These are phyloP conservation scores for Cremastinae sp. DNA, from an alignment of 2,888 invertebrate species.

Conservation along the genomic window DNA sequence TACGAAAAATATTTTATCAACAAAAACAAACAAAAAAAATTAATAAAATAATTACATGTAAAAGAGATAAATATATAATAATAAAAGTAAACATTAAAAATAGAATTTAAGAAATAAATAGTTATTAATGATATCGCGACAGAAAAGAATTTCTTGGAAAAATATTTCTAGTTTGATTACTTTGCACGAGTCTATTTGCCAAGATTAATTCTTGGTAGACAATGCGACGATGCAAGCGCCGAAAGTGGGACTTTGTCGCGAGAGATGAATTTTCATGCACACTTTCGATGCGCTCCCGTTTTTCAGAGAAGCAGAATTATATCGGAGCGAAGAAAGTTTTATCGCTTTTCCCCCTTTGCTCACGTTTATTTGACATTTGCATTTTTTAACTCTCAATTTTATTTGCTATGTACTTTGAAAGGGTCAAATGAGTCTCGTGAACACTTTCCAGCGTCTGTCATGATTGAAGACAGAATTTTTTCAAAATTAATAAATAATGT, in stretches of 20 bases:
- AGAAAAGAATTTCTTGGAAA: constrained; percentile 10
- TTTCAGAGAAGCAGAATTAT: constrained; percentile 7
- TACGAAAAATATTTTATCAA: no score
- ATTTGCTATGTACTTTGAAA: constrained; percentile 12
- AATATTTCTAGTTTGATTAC: constrained; percentile 2
- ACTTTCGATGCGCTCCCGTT: constrained; percentile 26
- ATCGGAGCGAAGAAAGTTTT: constrained; percentile 11
- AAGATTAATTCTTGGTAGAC: constrained; percentile 44
- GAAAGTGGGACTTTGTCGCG: constrained; percentile 35
- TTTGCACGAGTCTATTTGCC: constrained; percentile 8
- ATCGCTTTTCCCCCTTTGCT: constrained; percentile 19
- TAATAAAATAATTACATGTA: no score
- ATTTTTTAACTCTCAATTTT: constrained; percentile 33
- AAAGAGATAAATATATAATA: no score
- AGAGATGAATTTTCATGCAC: constrained; percentile 7
- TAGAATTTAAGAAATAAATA: no score
- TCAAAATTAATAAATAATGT: no score
- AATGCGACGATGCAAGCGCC: constrained; percentile 19
- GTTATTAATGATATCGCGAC: constrained; percentile 23
- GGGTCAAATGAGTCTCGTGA: constrained; percentile 36
- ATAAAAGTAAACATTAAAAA: no score
- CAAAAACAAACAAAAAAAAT: no score
- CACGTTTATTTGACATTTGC: constrained; percentile 36
- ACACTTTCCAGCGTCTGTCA: no score
- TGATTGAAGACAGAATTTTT: no score